Evolutionary conservation across 37 sponge, comb jelly and placozoan species (phyloP), one percentile per base, ranked within the genome.

Genomic region (Cliona cf. orientalis): DNA sequence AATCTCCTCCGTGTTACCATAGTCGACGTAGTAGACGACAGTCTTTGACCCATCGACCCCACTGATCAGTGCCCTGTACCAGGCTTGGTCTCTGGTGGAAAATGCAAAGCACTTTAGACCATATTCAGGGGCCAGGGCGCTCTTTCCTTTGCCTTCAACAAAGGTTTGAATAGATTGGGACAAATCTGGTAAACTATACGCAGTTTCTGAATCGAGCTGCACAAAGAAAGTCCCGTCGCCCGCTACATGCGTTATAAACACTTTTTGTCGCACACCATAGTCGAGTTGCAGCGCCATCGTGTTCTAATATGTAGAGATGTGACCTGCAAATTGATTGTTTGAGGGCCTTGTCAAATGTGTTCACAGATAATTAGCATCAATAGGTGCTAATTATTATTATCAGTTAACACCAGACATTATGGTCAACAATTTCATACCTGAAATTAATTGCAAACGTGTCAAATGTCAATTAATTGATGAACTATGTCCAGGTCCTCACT

Each of bases 1-100:
- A 22, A 93, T 49, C 12, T 55, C 43, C 49, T 93, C 94, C 3
- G 63, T 42, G 64, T 93, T 90, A 28, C 94, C 94, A 65, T 93
- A 93, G 63, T 93, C 94, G 0, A 90, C 77, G 42, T 80, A 93
- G 38, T 46, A 90, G 28, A 93, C 84, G 21, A 43, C 73, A 7
- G 64, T 42, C 3, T 56, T 26, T 2, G 58, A 26, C 0, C 60
- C 75, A 26, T 45, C 36, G 9, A 46, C 33, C 3, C 71, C 33
- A 0, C 46, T 60, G 25, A 81, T 40, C 17, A 84, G 28, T 25
- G 83, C 87, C 9, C 91, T 81, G 56, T 77, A 91, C 91, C 86
- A 81, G 0, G 32, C 31, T 0, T 68, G 36, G 58, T 84, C 71
- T 36, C 44, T 68, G 6, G 4, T 3, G 36, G 85, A 86, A 12